Conservation (phyloP, 2,113 vertebrate species). For the Ondatra zibethicus region DNA sequence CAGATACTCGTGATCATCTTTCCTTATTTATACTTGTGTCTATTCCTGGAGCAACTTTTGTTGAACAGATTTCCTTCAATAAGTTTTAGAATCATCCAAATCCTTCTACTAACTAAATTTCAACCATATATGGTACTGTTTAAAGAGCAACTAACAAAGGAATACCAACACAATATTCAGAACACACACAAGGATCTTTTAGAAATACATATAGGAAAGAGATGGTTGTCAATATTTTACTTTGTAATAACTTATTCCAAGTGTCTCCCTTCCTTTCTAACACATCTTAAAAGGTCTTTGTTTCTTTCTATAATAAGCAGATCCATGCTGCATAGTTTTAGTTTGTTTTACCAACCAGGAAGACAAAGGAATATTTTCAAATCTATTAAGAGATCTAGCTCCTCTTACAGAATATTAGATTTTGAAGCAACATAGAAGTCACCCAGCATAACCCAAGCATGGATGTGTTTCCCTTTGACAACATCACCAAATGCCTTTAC, state of each 20-base stretch:
- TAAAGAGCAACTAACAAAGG: not conserved
- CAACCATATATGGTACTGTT: not conserved
- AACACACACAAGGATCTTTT: not conserved
- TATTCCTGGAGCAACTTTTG: not conserved
- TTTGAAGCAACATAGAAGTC: slow-evolving; percentile 13
- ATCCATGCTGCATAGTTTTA: not conserved
- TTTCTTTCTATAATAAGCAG: slow-evolving; percentile 17
- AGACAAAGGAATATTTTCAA: not conserved
- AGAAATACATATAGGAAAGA: slow-evolving; percentile 35
- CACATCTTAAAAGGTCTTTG: not conserved
- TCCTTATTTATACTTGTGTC: slow-evolving; percentile 1
- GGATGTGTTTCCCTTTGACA: not conserved
- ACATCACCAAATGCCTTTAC: not conserved
- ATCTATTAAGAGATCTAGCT: not conserved
- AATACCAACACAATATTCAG: not conserved
- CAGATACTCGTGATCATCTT: not conserved
- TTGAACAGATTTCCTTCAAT: not conserved
- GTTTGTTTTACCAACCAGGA: not conserved
- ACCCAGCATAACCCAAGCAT: not conserved
- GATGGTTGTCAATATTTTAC: not conserved
- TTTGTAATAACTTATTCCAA: slow-evolving; percentile 50
- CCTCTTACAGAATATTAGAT: slow-evolving; percentile 25
- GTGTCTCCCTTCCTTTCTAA: not conserved
- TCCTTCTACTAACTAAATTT: slow-evolving; percentile 34
- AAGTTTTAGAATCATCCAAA: slow-evolving; percentile 44